Percentiles rank a stretch among this genome's conserved stretches.
Conservation (phyloP, 2,797 vertebrate species). For the Scolopax bukidnonensis region DNA sequence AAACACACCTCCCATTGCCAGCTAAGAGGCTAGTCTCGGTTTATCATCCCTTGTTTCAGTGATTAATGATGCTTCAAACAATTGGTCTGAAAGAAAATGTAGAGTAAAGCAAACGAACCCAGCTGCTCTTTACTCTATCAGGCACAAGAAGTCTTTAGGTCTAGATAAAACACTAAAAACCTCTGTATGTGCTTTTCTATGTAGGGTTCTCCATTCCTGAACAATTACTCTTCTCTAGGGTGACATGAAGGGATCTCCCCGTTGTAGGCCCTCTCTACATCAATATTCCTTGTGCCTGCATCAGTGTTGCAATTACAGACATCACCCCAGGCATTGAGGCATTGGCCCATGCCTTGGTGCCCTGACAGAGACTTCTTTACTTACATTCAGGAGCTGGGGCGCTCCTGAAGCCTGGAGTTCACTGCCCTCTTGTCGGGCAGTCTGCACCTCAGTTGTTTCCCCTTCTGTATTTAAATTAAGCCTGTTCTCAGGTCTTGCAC, state of each 20-base stretch:
- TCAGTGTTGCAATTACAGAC: neutral
- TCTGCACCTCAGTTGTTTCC: neutral
- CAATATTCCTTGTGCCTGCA: neutral
- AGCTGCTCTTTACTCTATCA: neutral
- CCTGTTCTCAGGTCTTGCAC: neutral
- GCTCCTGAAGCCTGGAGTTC: neutral
- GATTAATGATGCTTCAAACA: neutral
- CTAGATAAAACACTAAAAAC: neutral
- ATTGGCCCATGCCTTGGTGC: neutral
- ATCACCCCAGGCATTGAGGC: neutral
- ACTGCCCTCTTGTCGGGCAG: neutral
- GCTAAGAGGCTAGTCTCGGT: neutral
- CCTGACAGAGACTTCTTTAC: neutral
- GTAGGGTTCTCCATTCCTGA: neutral
- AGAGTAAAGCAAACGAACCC: neutral
- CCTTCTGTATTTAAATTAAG: neutral
- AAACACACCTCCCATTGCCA: neutral
- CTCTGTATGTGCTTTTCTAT: neutral
- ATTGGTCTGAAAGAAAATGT: neutral
- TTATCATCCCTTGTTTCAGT: neutral
- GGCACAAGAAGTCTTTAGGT: neutral
- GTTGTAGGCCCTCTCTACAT: neutral
- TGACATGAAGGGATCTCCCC: neutral
- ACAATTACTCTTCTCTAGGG: neutral
- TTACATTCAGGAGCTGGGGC: neutral